phyloP scores from a whole-genome alignment of 2,797 vertebrate genomes.

The Ctenopoma multispine region DNA sequence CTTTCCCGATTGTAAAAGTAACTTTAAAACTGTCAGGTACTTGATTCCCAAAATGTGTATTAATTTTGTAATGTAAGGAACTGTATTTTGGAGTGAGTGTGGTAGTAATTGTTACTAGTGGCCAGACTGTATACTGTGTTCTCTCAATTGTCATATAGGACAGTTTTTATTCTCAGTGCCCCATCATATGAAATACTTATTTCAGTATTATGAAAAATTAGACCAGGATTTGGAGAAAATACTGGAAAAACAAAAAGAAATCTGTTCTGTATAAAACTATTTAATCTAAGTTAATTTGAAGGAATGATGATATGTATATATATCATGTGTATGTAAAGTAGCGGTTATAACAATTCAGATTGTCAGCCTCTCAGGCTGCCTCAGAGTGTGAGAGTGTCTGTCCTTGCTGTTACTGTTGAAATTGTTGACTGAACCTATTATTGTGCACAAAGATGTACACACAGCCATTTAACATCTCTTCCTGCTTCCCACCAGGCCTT shows the following conservation, averaged over 20 bases:
- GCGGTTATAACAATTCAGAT: too few relatives aligned
- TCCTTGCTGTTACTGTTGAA: too few relatives aligned
- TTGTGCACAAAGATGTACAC: not conserved
- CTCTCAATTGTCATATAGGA: too few relatives aligned
- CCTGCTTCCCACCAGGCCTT: constrained; percentile 79
- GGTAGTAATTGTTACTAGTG: not conserved
- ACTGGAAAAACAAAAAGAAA: too few relatives aligned
- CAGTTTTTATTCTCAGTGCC: too few relatives aligned
- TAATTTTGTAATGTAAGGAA: not conserved
- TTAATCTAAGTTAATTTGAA: too few relatives aligned
- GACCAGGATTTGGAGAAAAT: not conserved
- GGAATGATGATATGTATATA: too few relatives aligned
- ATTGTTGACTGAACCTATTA: not conserved
- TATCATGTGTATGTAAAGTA: too few relatives aligned
- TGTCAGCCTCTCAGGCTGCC: too few relatives aligned
- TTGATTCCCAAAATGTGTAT: not conserved
- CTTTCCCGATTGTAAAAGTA: not conserved
- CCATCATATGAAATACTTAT: not conserved
- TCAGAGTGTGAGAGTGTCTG: too few relatives aligned
- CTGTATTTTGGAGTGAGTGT: too few relatives aligned
- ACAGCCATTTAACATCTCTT: not conserved
- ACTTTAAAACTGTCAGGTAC: not conserved
- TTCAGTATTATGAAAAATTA: not conserved
- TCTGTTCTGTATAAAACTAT: too few relatives aligned
- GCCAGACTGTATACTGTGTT: not conserved